Percentiles rank a stretch among this genome's conserved stretches.
These are phyloP conservation scores for Pteronura brasiliensis DNA, from an alignment of 2,113 vertebrate genomes.

Conservation along the genomic window DNA sequence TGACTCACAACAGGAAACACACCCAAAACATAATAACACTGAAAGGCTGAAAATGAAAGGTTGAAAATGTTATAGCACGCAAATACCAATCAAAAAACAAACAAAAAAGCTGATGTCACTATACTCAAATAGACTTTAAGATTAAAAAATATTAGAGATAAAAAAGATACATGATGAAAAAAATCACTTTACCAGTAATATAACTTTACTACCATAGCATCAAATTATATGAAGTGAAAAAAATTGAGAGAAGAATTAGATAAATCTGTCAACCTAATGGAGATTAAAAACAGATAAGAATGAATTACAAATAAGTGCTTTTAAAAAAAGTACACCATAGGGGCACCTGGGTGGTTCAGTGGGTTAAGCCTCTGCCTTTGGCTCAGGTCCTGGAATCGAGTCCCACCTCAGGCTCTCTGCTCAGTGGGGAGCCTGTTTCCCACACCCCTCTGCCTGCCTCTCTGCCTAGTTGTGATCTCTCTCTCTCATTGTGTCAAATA, in stretches of 20 bases:
- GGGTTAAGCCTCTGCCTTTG: too few species aligned
- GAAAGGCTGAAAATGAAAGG: neutral
- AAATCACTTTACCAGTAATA: neutral
- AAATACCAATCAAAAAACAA: neutral
- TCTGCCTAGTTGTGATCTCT: too few species aligned
- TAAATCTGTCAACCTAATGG: neutral
- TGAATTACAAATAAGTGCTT: neutral
- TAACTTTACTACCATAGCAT: neutral
- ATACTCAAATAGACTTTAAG: neutral
- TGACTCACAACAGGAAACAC: neutral
- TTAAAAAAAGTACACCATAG: neutral
- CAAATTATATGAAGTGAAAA: neutral
- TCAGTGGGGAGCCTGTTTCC: too few species aligned
- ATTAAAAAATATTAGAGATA: neutral
- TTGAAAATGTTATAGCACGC: neutral
- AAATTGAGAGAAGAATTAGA: neutral
- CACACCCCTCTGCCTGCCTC: too few species aligned
- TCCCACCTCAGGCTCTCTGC: too few species aligned
- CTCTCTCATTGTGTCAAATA: too few species aligned
- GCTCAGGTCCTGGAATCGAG: too few species aligned
- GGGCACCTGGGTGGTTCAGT: too few species aligned
- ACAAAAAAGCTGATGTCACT: neutral
- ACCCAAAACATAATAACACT: neutral
- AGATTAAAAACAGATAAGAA: conserved; percentile 1
- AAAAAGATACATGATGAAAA: neutral